Base-by-base conservation (phyloP, 1,140 invertebrate genomes). In the Drosophila pallidifrons region DNA sequence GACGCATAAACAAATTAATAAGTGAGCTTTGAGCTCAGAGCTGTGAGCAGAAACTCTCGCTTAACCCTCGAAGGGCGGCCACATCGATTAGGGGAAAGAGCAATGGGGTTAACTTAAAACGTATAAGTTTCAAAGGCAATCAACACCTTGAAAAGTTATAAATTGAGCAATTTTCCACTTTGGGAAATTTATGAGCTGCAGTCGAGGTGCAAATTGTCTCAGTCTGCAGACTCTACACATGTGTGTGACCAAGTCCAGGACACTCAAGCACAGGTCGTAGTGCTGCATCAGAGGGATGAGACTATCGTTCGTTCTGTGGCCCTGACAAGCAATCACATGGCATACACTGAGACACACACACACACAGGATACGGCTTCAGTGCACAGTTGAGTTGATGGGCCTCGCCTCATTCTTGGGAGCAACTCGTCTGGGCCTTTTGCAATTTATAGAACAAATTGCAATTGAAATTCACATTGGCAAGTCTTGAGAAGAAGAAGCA, bases 1-100 rank as follows among this genome's bases (percentile, higher is more conserved):
- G 65, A 63, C 68, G 49, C 46, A 87, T 87, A 82, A 88, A 88
- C 72, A 82, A 88, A 86, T 88, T 88, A 86, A 74, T 79, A 86
- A 77, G 60, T 52, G 61, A 55, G 45, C 6, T n/a, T 46, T n/a
- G 11, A 38, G n/a, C n/a, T 54, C 28, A 15, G 5, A 30, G 15
- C 15, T 47, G 6, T 7, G 7, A 47, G 13, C 46, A 20, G 20
- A 3, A n/a, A 7, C 30, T 32, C 30, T 32, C 30, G 7, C 8
- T 38, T 38, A 38, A 38, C 35, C 35, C 35, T 11, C 7, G 32
- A 25, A 25, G 20, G 3, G 3, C 20, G 20, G 20, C 20, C 7
- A 16, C 15, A 77, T 58, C 72, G 65, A 55, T 68, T 65, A 69
- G 66, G 45, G 45, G 54, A 25, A n/a, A 10, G 20, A 49, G 20